Evolutionary conservation across 2,113 vertebrate genomes (phyloP).

Genomic region (Anguilla rostrata): DNA sequence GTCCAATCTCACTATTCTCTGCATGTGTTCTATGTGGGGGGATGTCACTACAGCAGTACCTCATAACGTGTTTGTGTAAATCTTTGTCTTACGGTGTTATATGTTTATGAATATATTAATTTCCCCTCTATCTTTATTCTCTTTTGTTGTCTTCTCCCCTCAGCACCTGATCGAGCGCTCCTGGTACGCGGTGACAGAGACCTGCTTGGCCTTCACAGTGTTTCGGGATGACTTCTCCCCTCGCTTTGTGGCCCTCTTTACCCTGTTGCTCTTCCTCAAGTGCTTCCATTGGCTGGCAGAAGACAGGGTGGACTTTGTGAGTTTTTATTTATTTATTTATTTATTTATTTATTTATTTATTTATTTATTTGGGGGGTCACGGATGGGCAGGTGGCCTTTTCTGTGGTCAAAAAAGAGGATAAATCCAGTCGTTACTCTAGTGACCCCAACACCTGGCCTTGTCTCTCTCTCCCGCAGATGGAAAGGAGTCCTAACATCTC

Average conservation of each 20-base stretch:
- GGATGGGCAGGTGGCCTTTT: too few relatives aligned
- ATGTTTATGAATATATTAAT: too few relatives aligned
- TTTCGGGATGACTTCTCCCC: conserved; percentile 98
- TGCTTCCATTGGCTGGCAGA: conserved; percentile 98
- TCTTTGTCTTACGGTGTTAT: too few relatives aligned
- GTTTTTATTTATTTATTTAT: conserved; percentile 42
- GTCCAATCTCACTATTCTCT: not conserved
- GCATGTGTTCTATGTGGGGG: not conserved
- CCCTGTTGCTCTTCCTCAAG: conserved; percentile 95
- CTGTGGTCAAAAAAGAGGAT: not conserved
- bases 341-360: too few relatives aligned
- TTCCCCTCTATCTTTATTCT: too few relatives aligned
- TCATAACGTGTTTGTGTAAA: too few relatives aligned
- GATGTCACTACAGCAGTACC: not conserved
- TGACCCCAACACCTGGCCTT: not conserved
- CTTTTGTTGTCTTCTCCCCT: not conserved
- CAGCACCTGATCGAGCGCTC: conserved; percentile 96
- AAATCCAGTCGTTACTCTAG: not conserved
- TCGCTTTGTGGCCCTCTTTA: conserved; percentile 95
- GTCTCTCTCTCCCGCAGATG: conserved; percentile 74
- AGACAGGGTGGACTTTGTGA: conserved; percentile 95
- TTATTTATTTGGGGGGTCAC: too few relatives aligned
- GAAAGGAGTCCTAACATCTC: conserved; percentile 97
- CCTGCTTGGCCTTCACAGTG: conserved; percentile 95
- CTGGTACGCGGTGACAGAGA: conserved; percentile 97